These are phyloP conservation scores for Carpatolechia fugitivella DNA, from an alignment of 2,888 invertebrate genomes.

Conservation along the genomic window DNA sequence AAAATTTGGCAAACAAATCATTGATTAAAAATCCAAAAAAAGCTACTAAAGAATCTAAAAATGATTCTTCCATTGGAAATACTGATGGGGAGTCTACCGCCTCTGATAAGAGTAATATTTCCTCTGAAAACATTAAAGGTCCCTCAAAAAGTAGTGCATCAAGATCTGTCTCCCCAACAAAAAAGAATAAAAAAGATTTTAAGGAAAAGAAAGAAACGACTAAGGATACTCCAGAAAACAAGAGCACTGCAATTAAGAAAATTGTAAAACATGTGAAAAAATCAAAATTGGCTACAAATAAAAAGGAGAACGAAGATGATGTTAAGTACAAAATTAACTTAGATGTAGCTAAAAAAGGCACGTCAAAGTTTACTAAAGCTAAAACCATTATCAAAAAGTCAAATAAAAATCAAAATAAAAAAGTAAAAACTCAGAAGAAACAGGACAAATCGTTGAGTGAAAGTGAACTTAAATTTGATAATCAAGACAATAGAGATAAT, in stretches of 20 bases:
- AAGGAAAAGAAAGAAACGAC: conserved; percentile 62
- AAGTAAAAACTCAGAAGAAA: conserved; percentile 27
- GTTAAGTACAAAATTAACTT: conserved; percentile 68
- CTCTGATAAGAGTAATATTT: conserved; percentile 43
- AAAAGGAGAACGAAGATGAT: conserved; percentile 45
- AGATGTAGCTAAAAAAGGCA: conserved; percentile 48
- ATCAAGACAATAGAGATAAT: conserved; percentile 25
- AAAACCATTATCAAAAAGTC: conserved; percentile 53
- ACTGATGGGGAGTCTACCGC: conserved; percentile 40
- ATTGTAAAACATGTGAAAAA: conserved; percentile 38
- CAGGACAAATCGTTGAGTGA: conserved; percentile 27
- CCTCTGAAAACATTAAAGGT: conserved; percentile 43
- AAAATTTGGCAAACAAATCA: conserved; percentile 52
- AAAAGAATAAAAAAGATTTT: conserved; percentile 56
- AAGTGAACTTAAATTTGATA: conserved; percentile 16
- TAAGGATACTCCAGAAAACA: conserved; percentile 44
- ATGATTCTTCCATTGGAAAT: conserved; percentile 42
- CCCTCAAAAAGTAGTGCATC: conserved; percentile 42
- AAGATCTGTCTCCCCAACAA: conserved; percentile 51
- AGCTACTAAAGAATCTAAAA: conserved; percentile 37
- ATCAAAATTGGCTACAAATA: conserved; percentile 38
- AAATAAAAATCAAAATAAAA: conserved; percentile 50
- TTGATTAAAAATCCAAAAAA: conserved; percentile 53
- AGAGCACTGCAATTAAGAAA: conserved; percentile 48
- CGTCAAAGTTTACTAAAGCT: conserved; percentile 49